phyloP scores from a whole-genome alignment of 2,888 invertebrate genomes.

The Listrodromus nycthemerus region DNA sequence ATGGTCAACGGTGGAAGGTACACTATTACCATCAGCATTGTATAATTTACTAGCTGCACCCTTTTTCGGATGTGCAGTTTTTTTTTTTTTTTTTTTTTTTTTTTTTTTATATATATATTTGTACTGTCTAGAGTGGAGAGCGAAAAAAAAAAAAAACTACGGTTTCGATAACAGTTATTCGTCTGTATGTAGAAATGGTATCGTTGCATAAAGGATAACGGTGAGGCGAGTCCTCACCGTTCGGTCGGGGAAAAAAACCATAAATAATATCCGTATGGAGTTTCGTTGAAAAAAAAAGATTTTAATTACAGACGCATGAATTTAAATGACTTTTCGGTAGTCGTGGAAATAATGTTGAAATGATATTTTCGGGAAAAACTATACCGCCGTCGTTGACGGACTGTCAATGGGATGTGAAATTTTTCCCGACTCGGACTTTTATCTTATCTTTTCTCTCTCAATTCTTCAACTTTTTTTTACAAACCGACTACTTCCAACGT shows the following conservation, averaged over 20 bases:
- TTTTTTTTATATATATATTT: no score
- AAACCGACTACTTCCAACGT: no score
- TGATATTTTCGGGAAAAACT: background rate
- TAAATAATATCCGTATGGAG: background rate
- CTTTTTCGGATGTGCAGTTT: slow-evolving; percentile 20
- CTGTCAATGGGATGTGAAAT: background rate
- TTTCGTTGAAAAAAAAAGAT: background rate
- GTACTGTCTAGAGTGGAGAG: background rate
- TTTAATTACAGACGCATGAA: background rate
- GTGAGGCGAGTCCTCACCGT: background rate
- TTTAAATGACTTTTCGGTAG: background rate
- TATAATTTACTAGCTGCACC: slow-evolving; percentile 26
- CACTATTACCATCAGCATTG: slow-evolving; percentile 31
- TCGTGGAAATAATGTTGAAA: background rate
- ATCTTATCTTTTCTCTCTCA: no score
- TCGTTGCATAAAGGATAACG: background rate
- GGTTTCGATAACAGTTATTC: background rate
- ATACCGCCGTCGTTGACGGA: background rate
- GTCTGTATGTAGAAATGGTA: background rate
- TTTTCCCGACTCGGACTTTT: background rate
- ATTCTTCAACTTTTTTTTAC: no score
- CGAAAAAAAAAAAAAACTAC: slow-evolving; percentile 4
- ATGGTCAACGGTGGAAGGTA: slow-evolving; percentile 4
- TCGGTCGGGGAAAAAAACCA: background rate
- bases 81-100: no score